Conservation (phyloP, 1,140 invertebrate genomes). For the Diorhabda elongata region DNA sequence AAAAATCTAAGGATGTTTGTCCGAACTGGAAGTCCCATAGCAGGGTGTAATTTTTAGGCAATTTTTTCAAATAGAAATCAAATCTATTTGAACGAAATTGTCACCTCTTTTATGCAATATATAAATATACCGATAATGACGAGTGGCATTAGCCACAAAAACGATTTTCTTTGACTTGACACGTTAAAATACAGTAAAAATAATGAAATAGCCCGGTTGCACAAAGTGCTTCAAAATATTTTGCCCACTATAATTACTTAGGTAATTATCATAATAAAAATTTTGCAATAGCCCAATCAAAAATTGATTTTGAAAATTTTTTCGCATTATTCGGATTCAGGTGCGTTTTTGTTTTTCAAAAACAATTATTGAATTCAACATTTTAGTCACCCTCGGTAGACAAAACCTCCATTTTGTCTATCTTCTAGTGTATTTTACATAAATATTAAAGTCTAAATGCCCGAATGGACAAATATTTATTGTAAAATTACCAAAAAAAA, state of each 20-base stretch:
- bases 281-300: slow-evolving; percentile 46
- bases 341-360: slow-evolving; percentile 19
- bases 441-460: slow-evolving; percentile 47
- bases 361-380: slow-evolving; percentile 33
- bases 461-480: slow-evolving; percentile 49
- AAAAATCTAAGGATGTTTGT: slow-evolving; percentile 1
- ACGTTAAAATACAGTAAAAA: slow-evolving; percentile 35
- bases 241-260: slow-evolving; percentile 43
- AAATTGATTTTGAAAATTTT: slow-evolving; percentile 22
- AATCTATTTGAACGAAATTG: slow-evolving; percentile 26
- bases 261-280: slow-evolving; percentile 38
- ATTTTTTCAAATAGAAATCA: slow-evolving; percentile 21
- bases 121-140: slow-evolving; percentile 24
- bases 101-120: slow-evolving; percentile 30
- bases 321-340: slow-evolving; percentile 7
- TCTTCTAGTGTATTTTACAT: slow-evolving; percentile 45
- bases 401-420: slow-evolving; percentile 10
- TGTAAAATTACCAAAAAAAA: slow-evolving; percentile 46
- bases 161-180: slow-evolving; percentile 28
- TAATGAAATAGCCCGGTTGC: slow-evolving; percentile 48
- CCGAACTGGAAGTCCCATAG: neutral
- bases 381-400: slow-evolving; percentile 30
- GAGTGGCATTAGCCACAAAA: slow-evolving; percentile 7
- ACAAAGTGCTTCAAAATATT: slow-evolving; percentile 47
- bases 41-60: slow-evolving; percentile 31